Base-by-base conservation (phyloP, 2,888 invertebrate species). In the Caenorhabditis angaria region DNA sequence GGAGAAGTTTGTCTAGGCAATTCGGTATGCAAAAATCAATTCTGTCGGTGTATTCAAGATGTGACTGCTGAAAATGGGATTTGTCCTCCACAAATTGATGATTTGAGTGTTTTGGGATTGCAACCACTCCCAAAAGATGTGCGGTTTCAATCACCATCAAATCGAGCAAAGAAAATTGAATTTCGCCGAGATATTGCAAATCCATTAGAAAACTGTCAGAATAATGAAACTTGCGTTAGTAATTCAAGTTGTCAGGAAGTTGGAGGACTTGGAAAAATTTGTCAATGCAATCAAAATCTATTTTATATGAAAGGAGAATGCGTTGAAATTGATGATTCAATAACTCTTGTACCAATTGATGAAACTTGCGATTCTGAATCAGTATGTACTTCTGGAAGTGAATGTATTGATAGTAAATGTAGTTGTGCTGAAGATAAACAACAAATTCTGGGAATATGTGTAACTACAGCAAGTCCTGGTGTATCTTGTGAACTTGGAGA, bases 1-100 rank as follows among this genome's bases (percentile, higher is more conserved):
- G 78, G 75, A 0, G 65, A 70, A 32, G 59, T 80, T 10, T 86
- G 85, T 60, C 58, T 82, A 0, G 86, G 84, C 5, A 82, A 84
- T 57, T 81, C 85, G 12, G 57, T 75, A 8, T 86, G 86, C 67
- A 63, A 65, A 8, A 48, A 61, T 6, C 73, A 79, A 12, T 84
- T 79, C 77, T 86, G 86, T 60, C 76, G 82, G 8, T 86, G 86
- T 54, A 76, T 82, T 1, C 77, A 70, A 53, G 83, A 82, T 18
- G 78, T 69, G 24, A 58, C 65, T 3, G 76, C 83, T 20, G 78
- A 82, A 54, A 82, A 82, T 67, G 83, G 83, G 5, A 70, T 82
- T 4, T 85, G 85, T 56, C 70, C 77, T 3, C 48, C 73, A 22
- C 67, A 72, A 54, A 60, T 58, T 20, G 67, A 67, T 50, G 64